Evolutionary conservation across 2,113 vertebrate species (phyloP), one percentile per base, ranked within the genome.

Genomic region (Cichladusa arquata): DNA sequence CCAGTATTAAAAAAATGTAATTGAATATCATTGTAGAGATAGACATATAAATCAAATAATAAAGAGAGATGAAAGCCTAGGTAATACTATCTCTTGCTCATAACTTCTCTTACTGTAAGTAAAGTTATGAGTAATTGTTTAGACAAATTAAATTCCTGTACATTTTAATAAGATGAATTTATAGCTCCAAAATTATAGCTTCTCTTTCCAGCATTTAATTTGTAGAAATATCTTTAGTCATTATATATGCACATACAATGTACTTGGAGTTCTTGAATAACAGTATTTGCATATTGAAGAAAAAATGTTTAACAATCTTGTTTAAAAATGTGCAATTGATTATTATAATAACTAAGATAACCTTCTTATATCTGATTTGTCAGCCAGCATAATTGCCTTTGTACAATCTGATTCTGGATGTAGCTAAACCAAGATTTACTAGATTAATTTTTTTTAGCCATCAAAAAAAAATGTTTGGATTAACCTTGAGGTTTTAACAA

Each of bases 111-210:
- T 88, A 53, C 11, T 95, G 36, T 92, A 95, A 76, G 13, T 72
- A 22, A 72, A 88, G 19, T 71, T 72, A 86, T 70, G 64, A 96
- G 51, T 69, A 93, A 96, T 33, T 86, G 4, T 79, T 96, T 89
- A 81, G 12, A 84, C 62, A 92, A 40, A 95, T 81, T 94, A 86
- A 90, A 93, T 84, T 76, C 31, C 14, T 34, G 48, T 83, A n/a
- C 19, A 92, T 81, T 96, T 89, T 67, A 86, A 70, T 58, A 86
- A 71, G 67, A 91, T 86, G 9, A 92, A 86, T 95, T 93, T 95
- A 82, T 19, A 83, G 26, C 72, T 85, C 42, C 25, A 85, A 70
- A 78, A 94, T 93, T 79, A 88, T 31, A 90, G 22, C 20, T 86
- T 93, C 56, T 54, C 67, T 54, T 76, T 93, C 57, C 74, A 81